Evolutionary conservation across 64 coral and sea anemone genomes (phyloP), one percentile per base, ranked within the genome.

Genomic region (Montipora foliosa): DNA sequence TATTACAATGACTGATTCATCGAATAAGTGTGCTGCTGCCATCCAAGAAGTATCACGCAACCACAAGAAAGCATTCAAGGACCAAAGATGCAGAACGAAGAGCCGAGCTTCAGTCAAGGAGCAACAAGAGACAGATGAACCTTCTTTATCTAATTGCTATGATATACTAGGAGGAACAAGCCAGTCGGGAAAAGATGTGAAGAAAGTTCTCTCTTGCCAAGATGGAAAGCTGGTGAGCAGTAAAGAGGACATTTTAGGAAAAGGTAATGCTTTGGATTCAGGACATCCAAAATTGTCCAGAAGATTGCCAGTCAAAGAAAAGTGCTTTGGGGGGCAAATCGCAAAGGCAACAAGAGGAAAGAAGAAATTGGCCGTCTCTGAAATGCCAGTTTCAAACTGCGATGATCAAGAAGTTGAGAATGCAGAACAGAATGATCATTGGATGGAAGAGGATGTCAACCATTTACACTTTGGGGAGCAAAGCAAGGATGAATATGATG

Each of bases 261-360:
- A 22, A 8, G 81, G 37, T 67, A 3, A 6, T 51, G 19, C 37
- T 17, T 47, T 25, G 47, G 67, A 6, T 14, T 72, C 61, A 21
- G 49, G 46, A 16, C 9, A 17, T 84, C 14, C 58, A 67, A 71
- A 50, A 71, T 45, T 12, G 5, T 7, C 62, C 0, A 49, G 49
- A 11, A 49, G 66, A 50, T 8, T 49, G 4, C 61, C 48, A 72
- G 47, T 16, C 45, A 86, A 49, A 50, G 3, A 86, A 8, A 71
- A 86, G 17, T 86, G 82, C n/a, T 86, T 86, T 86, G 82, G 82
- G 47, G 67, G 47, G 44, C 17, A 86, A 68, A 15, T 48, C 5
- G 14, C 12, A 20, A 62, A 49, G 14, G 1, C 61, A 4, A 2
- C 61, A 19, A 71, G 14, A 7, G 44, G 1, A 71, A 10, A 9